Conservation (phyloP, 92 coral and sea anemone genomes). For the Zoanthus sansibaricus region DNA sequence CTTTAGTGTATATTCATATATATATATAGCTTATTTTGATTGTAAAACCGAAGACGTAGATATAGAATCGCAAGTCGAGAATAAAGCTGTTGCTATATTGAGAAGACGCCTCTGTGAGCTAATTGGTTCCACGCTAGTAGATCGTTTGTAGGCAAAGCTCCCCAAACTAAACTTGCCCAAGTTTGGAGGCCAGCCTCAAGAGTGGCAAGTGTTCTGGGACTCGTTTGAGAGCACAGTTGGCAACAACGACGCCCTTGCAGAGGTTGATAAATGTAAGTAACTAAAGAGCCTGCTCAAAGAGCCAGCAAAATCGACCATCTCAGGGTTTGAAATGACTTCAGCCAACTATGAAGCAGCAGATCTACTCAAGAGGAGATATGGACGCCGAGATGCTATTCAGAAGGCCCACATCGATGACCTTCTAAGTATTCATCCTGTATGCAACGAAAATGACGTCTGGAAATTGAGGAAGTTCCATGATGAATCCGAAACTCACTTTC, state of each 20-base stretch:
- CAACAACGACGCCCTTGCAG: conserved; percentile 41
- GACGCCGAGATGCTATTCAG: conserved; percentile 60
- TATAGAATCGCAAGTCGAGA: too few species aligned
- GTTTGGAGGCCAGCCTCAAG: conserved; percentile 61
- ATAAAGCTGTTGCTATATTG: too few species aligned
- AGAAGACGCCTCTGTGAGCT: too few species aligned
- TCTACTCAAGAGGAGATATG: conserved; percentile 55
- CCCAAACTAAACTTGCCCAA: conserved; percentile 65
- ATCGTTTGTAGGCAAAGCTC: conserved; percentile 27
- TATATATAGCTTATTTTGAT: too few species aligned
- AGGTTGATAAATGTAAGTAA: conserved; percentile 60
- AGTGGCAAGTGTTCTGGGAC: conserved; percentile 80
- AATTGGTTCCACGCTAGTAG: too few species aligned
- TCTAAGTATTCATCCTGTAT: conserved; percentile 40
- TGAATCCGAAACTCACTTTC: conserved; percentile 53
- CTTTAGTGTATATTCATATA: too few species aligned
- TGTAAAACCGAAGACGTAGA: too few species aligned
- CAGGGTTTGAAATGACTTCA: conserved; percentile 65
- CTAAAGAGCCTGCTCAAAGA: conserved; percentile 52
- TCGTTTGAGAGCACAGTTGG: conserved; percentile 52
- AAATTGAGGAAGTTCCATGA: conserved; percentile 60
- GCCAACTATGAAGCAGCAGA: conserved; percentile 61
- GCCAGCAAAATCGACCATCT: conserved; percentile 59
- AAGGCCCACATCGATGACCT: conserved; percentile 66
- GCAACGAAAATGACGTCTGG: conserved; percentile 53